Conservation (phyloP, 2,113 vertebrate species). For the Eclectus roratus region DNA sequence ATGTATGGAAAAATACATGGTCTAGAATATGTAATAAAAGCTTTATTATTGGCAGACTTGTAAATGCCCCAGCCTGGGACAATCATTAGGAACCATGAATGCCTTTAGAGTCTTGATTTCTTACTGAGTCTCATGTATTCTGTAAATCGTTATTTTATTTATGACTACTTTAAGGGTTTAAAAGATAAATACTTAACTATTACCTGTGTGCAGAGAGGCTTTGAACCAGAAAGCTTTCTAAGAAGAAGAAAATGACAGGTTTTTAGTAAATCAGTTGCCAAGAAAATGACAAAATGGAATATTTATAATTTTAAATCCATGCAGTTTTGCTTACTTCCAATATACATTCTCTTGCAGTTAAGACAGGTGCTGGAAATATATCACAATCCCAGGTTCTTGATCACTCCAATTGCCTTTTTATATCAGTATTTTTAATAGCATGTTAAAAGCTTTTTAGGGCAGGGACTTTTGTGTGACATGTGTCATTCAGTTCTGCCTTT, state of each 20-base stretch:
- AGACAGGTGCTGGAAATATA: not conserved
- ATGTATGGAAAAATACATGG: not conserved
- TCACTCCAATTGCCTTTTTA: not conserved
- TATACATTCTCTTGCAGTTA: not conserved
- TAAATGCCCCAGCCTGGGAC: not conserved
- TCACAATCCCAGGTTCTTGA: not conserved
- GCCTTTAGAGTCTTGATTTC: not conserved
- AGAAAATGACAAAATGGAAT: not conserved
- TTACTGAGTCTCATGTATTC: not conserved
- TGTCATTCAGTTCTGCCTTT: not conserved
- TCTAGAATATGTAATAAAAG: not conserved
- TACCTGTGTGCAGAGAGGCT: not conserved
- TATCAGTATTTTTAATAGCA: not conserved
- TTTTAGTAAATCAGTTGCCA: not conserved
- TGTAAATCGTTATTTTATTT: not conserved
- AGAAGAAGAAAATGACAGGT: not conserved
- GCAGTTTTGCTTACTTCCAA: not conserved
- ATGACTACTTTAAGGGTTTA: not conserved
- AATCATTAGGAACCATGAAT: not conserved
- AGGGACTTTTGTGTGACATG: not conserved
- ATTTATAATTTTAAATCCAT: not conserved
- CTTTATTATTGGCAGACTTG: not conserved
- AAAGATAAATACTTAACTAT: not conserved
- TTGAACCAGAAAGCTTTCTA: not conserved
- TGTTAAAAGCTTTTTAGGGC: not conserved